Percentiles rank a stretch among this genome's conserved stretches.
Evolutionary conservation across 2,888 invertebrate species (phyloP).

Genomic region (Platycnemis pennipes): DNA sequence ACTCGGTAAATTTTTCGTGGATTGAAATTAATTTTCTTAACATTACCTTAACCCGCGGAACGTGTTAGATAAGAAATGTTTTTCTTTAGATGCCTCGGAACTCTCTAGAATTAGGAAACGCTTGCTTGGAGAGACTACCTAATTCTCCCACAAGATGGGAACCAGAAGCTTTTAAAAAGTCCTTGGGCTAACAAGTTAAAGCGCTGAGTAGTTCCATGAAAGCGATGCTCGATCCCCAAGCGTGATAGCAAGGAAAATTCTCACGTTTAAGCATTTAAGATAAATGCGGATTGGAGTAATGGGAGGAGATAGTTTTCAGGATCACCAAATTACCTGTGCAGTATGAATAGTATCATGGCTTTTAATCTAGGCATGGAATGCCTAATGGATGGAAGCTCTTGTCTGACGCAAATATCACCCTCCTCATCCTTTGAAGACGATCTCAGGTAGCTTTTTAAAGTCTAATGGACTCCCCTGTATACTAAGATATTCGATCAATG

Average conservation of each 20-base stretch:
- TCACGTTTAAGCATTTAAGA: slow-evolving; percentile 5
- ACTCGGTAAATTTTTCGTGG: neutral
- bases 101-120: neutral
- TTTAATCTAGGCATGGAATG: neutral
- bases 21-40: neutral
- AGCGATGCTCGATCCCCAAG: neutral
- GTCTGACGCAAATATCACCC: neutral
- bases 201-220: neutral
- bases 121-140: neutral
- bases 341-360: slow-evolving; percentile 1
- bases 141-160: neutral
- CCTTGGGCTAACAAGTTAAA: neutral
- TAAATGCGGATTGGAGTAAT: neutral
- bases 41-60: neutral
- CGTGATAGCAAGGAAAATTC: neutral
- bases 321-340: slow-evolving; percentile 1
- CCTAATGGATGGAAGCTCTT: neutral
- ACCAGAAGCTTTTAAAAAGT: neutral
- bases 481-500: no score
- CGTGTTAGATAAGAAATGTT: neutral
- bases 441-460: neutral
- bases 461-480: neutral
- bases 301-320: neutral
- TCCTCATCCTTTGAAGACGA: neutral
- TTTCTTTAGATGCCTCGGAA: neutral